These are phyloP conservation scores for Reinhardtius hippoglossoides DNA, from an alignment of 2,113 vertebrate species.

Conservation along the genomic window DNA sequence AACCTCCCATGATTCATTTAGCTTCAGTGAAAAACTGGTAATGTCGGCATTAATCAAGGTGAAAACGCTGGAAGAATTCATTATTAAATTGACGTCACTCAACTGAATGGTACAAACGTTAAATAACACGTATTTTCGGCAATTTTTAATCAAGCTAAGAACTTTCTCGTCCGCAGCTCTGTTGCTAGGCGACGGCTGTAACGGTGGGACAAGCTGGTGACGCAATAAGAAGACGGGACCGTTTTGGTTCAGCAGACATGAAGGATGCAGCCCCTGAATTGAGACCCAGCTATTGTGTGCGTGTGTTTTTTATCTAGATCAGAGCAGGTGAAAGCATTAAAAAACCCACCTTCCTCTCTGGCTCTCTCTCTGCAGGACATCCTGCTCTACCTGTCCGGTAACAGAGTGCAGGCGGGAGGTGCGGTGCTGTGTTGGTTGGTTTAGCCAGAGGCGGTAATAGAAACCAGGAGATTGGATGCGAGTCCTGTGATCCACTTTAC, in stretches of 20 bases:
- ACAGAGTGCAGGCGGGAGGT: constrained; percentile 5
- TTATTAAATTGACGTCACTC: too few species aligned
- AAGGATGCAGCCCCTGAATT: too few species aligned
- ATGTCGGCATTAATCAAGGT: too few species aligned
- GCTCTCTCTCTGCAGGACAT: constrained; percentile 23
- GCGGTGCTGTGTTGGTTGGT: constrained; percentile 16
- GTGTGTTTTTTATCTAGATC: neutral
- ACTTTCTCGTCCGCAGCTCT: too few species aligned
- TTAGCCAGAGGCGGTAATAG: constrained; percentile 48
- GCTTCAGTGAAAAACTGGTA: too few species aligned
- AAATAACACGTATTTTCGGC: too few species aligned
- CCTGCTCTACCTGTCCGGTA: constrained; percentile 28
- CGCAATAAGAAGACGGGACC: too few species aligned
- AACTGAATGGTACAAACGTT: too few species aligned
- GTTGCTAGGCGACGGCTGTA: neutral
- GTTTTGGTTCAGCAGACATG: too few species aligned
- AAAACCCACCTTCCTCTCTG: constrained; percentile 15
- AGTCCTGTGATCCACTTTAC: constrained; percentile 45
- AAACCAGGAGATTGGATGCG: constrained; percentile 45
- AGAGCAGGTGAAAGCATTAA: constrained; percentile 34
- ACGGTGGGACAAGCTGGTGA: neutral
- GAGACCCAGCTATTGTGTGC: neutral
- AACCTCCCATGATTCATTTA: too few species aligned
- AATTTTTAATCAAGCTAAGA: too few species aligned
- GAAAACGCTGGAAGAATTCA: too few species aligned